Base-by-base conservation (phyloP, 2,797 vertebrate species). In the Streptopelia turtur region DNA sequence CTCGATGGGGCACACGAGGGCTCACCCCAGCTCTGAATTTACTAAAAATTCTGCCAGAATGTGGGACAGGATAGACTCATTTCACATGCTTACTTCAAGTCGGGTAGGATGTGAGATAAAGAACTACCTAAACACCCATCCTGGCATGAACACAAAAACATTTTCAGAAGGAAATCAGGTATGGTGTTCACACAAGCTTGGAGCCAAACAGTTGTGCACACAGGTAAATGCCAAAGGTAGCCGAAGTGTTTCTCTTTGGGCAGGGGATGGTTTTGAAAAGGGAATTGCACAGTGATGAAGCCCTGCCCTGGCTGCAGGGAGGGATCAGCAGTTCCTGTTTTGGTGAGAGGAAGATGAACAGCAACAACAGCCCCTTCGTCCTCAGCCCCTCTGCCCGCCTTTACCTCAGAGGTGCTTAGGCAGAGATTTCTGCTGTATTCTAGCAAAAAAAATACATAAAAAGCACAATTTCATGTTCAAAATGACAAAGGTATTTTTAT, bases 1-100 rank as follows among this genome's bases (percentile, higher is more conserved):
- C 66, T 87, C 81, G 37, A 9, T 27, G 3, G 49, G 49, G 31
- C 72, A 33, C 0, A 1, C 0, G 0, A 47, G 23, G 37, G 45
- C 55, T 75, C 59, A 22, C 27, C 14, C 4, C 9, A 75, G 41
- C 43, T 45, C 57, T 55, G 41, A n/a, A 57, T 30, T 55, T 33
- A 87, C 75, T 65, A 35, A 61, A 56, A 64, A 17, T 82, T 79
- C 66, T 81, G 45, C 56, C 70, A 47, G 56, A 86, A 52, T 31
- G 53, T 35, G 80, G 45, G 57, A 63, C 41, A 68, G 33, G 15
- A 85, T 53, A 47, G 30, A 30, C 24, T 53, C 11, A 55, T 94
- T 92, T 70, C 87, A 78, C 37, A 80, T 8, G 41, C 53, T 74
- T 85, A n/a, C 65, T 88, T 83, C 57, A 83, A 60, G 39, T 27